These are phyloP conservation scores for Epizoanthus stellaris DNA, from an alignment of 92 coral and sea anemone genomes.

Conservation along the genomic window DNA sequence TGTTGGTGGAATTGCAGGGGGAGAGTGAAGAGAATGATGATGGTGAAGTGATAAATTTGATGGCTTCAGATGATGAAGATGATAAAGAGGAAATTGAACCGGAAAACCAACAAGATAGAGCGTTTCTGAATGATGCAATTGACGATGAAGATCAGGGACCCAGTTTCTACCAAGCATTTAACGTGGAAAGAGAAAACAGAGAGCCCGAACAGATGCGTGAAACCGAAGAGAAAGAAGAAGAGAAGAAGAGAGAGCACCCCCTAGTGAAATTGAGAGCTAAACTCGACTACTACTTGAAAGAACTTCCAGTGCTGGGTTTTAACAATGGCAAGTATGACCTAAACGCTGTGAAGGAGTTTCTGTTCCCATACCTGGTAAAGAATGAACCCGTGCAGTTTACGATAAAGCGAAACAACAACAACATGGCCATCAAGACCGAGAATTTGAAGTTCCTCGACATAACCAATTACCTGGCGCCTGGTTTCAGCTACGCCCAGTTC, in stretches of 20 bases:
- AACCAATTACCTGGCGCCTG: slow-evolving; percentile 41
- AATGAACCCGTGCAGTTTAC: too few species aligned
- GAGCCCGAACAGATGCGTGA: neutral
- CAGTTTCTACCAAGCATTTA: slow-evolving; percentile 10
- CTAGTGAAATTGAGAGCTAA: neutral
- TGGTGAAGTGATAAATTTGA: neutral
- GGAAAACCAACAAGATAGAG: slow-evolving; percentile 42
- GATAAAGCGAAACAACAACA: too few species aligned
- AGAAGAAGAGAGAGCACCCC: slow-evolving; percentile 14
- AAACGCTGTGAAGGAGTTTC: slow-evolving; percentile 47
- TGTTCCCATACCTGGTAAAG: neutral
- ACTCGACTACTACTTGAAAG: slow-evolving; percentile 33
- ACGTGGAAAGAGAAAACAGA: neutral
- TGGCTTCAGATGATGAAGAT: slow-evolving; percentile 31
- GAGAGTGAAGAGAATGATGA: neutral
- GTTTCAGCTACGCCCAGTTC: slow-evolving; percentile 55
- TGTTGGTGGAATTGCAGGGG: too few species aligned
- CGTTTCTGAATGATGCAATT: slow-evolving; percentile 7
- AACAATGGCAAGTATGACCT: slow-evolving; percentile 46
- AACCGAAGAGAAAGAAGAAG: neutral
- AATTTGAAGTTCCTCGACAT: slow-evolving; percentile 11
- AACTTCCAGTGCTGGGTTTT: slow-evolving; percentile 55
- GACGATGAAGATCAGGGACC: neutral
- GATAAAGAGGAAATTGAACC: slow-evolving; percentile 24
- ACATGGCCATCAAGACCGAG: slow-evolving; percentile 34